phyloP scores from a whole-genome alignment of 2,797 vertebrate species.

The Syngnathus rostellatus region DNA sequence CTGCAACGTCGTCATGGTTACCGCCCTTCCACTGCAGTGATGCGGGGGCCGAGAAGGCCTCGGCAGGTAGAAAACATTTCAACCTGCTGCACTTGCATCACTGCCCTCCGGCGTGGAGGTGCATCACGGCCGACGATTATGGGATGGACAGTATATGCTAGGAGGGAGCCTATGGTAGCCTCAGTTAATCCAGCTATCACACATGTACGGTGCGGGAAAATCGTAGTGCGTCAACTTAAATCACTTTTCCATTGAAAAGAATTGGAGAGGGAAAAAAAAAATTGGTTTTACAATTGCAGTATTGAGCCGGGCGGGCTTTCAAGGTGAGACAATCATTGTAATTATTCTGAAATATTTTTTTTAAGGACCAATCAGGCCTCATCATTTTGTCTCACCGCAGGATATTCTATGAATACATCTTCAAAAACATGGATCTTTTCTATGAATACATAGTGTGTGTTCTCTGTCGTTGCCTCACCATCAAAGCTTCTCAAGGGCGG shows the following conservation, averaged over 20 bases:
- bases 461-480: not conserved
- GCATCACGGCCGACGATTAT: not conserved
- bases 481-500: not conserved
- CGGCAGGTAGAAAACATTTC: not conserved
- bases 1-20: not conserved
- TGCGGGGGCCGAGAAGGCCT: slow-evolving; percentile 15
- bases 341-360: too few species aligned
- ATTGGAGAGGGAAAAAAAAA: too few species aligned
- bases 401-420: not conserved
- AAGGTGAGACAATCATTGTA: too few species aligned
- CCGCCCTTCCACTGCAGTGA: slow-evolving; percentile 12
- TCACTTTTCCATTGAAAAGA: too few species aligned
- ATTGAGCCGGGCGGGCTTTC: too few species aligned
- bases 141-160: not conserved
- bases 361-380: not conserved
- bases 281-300: too few species aligned
- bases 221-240: not conserved
- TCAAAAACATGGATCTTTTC: not conserved
- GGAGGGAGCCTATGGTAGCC: too few species aligned
- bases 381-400: not conserved
- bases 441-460: not conserved
- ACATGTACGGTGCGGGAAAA: not conserved
- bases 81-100: not conserved
- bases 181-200: not conserved
- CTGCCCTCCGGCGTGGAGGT: not conserved